Base-by-base conservation (phyloP, 2,888 invertebrate species). In the Cantharis lateralis region DNA sequence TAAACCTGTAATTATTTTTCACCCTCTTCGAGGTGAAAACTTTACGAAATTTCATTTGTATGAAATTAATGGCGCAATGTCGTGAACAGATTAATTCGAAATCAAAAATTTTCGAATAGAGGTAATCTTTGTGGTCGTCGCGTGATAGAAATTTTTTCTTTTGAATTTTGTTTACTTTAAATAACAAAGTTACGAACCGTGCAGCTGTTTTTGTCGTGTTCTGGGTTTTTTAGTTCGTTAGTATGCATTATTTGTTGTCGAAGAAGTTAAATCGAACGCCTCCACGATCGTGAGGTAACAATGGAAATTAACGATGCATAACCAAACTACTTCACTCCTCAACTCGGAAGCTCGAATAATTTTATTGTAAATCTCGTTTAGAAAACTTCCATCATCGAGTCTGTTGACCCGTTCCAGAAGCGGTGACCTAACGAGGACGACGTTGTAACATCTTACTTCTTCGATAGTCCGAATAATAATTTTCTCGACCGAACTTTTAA, bases 371-470 rank as follows among this genome's bases (percentile, higher is more conserved):
- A 78, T 79, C 77, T 72, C 48, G 68, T 70, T 73, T 74, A 66
- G 71, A 75, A 68, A 77, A 74, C 72, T 74, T 77, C 75, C 71
- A 75, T 79, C 71, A 64, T 26, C 64, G 78, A 78, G 80, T 79
- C 73, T 79, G 79, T 81, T 81, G 80, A 81, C 80, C 80, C 79
- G 80, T 74, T 78, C 78, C 73, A 77, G 78, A 76, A 75, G 75
- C 72, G 69, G 71, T 77, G 74, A 77, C 74, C 76, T 71, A 68
- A 71, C 76, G 68, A 71, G 68, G 24, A 66, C 64, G 64, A 66
- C 64, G 64, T 66, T 66, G 64, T 20, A 20, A 48, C n/a, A n/a
- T 48, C 48, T 48, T 48, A 5, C 48, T 48, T 48, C 7, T 48
- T n/a, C 4, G 9, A 13, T 13, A 4, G 13, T 13, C 32, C 13